These are phyloP conservation scores for Bufotes viridis DNA, from an alignment of 2,797 vertebrate species.

Conservation along the genomic window DNA sequence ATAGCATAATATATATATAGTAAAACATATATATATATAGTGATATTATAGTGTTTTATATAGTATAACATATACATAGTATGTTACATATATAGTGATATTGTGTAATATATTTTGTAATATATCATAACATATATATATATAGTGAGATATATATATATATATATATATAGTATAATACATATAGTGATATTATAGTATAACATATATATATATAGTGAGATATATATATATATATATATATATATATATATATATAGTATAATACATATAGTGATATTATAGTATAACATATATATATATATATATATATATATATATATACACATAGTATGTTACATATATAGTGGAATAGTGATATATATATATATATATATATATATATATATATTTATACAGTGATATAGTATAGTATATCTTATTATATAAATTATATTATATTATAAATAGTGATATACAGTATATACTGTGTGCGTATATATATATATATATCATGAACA, in stretches of 20 bases:
- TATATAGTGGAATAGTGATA: no score
- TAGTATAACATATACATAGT: no score
- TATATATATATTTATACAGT: background rate
- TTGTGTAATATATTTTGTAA: no score
- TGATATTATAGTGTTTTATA: background rate
- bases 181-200: background rate
- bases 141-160: no score
- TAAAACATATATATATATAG: background rate
- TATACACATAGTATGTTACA: background rate
- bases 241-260: background rate
- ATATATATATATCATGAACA: background rate
- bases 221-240: background rate
- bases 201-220: background rate
- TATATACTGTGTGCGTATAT: background rate
- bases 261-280: background rate
- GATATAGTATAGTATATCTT: background rate
- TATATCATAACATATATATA: no score
- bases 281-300: no score
- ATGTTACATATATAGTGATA: background rate
- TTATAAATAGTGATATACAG: background rate
- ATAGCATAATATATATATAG: no score
- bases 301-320: no score
- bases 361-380: no score
- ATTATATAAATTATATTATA: background rate
- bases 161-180: background rate